phyloP scores from a whole-genome alignment of 2,797 vertebrate genomes.

The Premnoplex brunnescens region DNA sequence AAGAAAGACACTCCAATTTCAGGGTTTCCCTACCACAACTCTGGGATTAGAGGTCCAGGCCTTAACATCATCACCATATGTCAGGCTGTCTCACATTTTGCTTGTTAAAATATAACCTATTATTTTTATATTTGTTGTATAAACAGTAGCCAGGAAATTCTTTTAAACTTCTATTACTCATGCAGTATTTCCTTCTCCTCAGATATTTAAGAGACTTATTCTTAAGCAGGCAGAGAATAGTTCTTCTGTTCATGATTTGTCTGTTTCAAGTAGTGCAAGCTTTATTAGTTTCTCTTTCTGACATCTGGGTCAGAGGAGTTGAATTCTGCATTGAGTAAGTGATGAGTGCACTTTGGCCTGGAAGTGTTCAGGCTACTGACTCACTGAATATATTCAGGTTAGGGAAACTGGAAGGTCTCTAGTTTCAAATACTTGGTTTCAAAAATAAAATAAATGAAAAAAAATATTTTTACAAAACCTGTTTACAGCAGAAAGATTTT shows the following conservation, averaged over 20 bases:
- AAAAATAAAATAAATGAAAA: neutral
- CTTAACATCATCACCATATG: constrained; percentile 59
- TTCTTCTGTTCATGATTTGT: constrained; percentile 36
- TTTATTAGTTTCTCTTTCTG: constrained; percentile 55
- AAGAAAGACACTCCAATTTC: constrained; percentile 35
- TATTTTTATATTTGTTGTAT: constrained; percentile 60
- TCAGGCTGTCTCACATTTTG: constrained; percentile 35
- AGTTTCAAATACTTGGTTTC: neutral
- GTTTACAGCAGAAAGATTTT: neutral
- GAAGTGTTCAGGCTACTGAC: neutral
- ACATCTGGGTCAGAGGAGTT: constrained; percentile 17
- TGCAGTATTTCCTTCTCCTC: constrained; percentile 28
- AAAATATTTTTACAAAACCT: neutral
- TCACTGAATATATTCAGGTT: neutral
- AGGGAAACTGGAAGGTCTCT: neutral
- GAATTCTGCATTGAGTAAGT: neutral
- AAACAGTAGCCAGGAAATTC: constrained; percentile 68
- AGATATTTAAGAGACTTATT: constrained; percentile 16
- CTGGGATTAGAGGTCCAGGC: constrained; percentile 4
- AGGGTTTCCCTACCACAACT: constrained; percentile 47
- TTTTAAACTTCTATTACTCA: constrained; percentile 55
- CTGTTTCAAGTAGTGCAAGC: neutral
- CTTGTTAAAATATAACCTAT: constrained; percentile 31
- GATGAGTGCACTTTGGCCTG: neutral
- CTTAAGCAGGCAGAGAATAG: constrained; percentile 32